A percentile compares a stretch with the other conserved stretches of the same genome.
These are phyloP conservation scores for Esox niger DNA, from an alignment of 2,113 vertebrate species.

Conservation along the genomic window DNA sequence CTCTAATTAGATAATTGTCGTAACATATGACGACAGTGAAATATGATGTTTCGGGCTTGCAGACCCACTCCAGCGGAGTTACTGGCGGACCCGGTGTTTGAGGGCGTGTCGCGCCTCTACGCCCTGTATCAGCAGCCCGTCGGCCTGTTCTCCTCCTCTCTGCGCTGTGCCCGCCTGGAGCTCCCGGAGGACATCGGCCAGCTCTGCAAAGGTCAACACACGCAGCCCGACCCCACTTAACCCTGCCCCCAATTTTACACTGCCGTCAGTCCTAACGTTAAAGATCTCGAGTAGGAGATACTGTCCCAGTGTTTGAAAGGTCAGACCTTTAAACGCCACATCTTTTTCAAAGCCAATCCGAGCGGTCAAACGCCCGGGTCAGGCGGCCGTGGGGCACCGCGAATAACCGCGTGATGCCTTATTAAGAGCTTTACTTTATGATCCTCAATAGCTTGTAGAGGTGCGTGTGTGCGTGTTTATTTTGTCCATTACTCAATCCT, in stretches of 20 bases:
- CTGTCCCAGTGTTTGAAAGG: background rate
- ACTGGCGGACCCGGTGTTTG: conserved; percentile 79
- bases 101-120: conserved; percentile 76
- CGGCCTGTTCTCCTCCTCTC: conserved; percentile 87
- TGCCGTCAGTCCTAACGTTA: background rate
- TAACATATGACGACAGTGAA: too few species aligned
- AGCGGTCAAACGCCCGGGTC: too few species aligned
- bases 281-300: background rate
- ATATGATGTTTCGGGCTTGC: conserved; percentile 5
- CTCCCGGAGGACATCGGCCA: conserved; percentile 91
- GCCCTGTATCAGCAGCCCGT: conserved; percentile 78
- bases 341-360: too few species aligned
- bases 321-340: background rate
- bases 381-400: too few species aligned
- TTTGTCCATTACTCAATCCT: background rate
- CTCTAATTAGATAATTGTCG: too few species aligned
- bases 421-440: too few species aligned
- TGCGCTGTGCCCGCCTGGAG: conserved; percentile 86
- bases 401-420: too few species aligned
- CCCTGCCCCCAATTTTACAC: too few species aligned
- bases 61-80: conserved; percentile 86
- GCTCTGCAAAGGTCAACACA: conserved; percentile 82
- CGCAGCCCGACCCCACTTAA: too few species aligned
- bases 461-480: too few species aligned
- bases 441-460: too few species aligned